These are phyloP conservation scores for Apostichopus japonicus DNA, from an alignment of 35 echinoderm and acorn worm species.

Conservation along the genomic window DNA sequence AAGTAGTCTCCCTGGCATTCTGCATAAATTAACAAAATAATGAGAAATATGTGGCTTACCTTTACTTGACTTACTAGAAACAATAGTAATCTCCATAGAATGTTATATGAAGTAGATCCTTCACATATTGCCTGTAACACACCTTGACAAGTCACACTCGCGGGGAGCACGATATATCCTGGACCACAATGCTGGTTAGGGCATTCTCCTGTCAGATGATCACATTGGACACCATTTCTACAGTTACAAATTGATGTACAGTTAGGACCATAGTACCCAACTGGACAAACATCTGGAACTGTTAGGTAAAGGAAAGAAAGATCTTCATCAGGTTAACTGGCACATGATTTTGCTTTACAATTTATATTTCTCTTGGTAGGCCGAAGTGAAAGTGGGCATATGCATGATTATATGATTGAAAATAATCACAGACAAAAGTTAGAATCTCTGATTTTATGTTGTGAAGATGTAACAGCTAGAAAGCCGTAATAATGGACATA, in stretches of 20 bases:
- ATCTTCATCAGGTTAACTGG: too few species aligned
- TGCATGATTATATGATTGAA: too few species aligned
- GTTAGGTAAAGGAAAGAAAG: too few species aligned
- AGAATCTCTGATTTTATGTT: too few species aligned
- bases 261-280: neutral
- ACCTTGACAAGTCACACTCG: neutral
- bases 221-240: neutral
- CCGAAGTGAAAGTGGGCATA: too few species aligned
- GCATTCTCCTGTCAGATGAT: neutral
- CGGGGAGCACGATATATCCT: neutral
- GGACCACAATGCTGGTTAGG: neutral
- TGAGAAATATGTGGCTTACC: neutral
- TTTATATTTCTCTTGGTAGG: too few species aligned
- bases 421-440: too few species aligned
- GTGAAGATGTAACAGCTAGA: too few species aligned
- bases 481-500: too few species aligned
- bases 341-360: too few species aligned
- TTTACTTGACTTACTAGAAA: neutral
- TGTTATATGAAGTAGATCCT: neutral
- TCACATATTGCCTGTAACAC: neutral
- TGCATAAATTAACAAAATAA: neutral
- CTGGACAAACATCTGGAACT: conserved; percentile 1
- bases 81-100: neutral
- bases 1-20: neutral
- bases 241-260: neutral